Evolutionary conservation across 2,797 vertebrate genomes (phyloP).

Genomic region (Chaetophractus vellerosus): DNA sequence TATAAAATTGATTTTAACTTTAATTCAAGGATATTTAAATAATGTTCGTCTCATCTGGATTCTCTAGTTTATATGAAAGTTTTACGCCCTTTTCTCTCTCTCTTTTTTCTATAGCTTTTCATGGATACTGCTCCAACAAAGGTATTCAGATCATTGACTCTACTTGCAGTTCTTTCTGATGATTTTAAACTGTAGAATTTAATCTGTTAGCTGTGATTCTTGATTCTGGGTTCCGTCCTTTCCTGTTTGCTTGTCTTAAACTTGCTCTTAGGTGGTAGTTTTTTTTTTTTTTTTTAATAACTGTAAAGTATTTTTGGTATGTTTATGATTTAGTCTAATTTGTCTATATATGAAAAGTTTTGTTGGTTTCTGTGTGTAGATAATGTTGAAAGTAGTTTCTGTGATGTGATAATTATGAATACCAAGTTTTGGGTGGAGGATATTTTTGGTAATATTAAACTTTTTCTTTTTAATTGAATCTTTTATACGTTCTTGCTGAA

Average conservation of each 20-base stretch:
- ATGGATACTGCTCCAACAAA: conserved; percentile 78
- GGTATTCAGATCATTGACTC: conserved; percentile 78
- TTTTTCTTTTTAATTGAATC: conserved; percentile 45
- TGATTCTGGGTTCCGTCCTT: conserved; percentile 57
- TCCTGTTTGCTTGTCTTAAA: conserved; percentile 68
- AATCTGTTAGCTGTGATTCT: conserved; percentile 66
- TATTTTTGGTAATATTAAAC: conserved; percentile 57
- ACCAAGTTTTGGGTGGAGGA: conserved; percentile 23
- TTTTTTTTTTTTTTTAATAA: conserved; percentile 23
- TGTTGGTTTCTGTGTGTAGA: conserved; percentile 68
- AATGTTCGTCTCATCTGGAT: conserved; percentile 50
- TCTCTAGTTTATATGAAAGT: conserved; percentile 65
- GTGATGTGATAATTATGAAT: conserved; percentile 54
- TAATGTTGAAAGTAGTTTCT: conserved; percentile 57
- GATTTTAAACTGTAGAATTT: conserved; percentile 72
- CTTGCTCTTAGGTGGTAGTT: conserved; percentile 20
- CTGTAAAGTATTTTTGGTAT: conserved; percentile 47
- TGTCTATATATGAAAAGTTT: conserved; percentile 67
- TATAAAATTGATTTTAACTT: conserved; percentile 26
- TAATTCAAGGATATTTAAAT: conserved; percentile 57
- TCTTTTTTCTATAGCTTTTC: conserved; percentile 79
- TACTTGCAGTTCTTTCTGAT: conserved; percentile 75
- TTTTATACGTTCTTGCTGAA: conserved; percentile 62
- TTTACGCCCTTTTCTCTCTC: conserved; percentile 71
- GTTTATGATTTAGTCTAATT: conserved; percentile 67